Conservation (phyloP, 2,113 vertebrate species). For the Chloropsis hardwickii region DNA sequence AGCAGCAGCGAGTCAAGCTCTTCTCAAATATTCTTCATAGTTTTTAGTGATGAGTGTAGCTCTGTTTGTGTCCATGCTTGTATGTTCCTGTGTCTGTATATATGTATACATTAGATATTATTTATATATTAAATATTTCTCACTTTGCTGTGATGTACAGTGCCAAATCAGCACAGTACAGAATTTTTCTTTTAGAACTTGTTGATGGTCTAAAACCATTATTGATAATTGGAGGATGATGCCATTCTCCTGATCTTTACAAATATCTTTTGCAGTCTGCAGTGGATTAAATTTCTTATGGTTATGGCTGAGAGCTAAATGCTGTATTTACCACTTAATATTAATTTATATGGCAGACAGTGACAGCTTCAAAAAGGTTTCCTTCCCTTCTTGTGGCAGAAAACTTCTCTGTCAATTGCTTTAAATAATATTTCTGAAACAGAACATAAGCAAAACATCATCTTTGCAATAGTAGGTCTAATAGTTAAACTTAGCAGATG, state of each 20-base stretch:
- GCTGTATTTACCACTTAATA: neutral
- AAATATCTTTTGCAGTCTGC: neutral
- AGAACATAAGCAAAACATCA: neutral
- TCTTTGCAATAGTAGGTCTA: neutral
- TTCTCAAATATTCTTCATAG: neutral
- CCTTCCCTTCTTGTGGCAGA: neutral
- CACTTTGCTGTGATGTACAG: neutral
- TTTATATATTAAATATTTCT: neutral
- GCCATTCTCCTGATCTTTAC: neutral
- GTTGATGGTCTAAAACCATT: neutral
- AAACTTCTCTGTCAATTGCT: neutral
- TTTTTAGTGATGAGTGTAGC: neutral
- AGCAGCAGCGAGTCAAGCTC: neutral
- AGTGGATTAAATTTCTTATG: neutral
- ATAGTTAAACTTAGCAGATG: neutral
- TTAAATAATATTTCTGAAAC: neutral
- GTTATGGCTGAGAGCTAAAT: neutral
- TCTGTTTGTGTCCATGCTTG: neutral
- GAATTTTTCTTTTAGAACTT: neutral
- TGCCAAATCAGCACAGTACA: neutral
- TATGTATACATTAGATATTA: neutral
- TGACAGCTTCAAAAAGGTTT: neutral
- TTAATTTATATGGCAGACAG: neutral
- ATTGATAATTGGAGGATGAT: neutral
- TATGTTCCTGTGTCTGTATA: neutral